A percentile compares a stretch with the other conserved stretches of the same genome.
Conservation (phyloP, 2,113 vertebrate species). For the Megaceryle maxima region DNA sequence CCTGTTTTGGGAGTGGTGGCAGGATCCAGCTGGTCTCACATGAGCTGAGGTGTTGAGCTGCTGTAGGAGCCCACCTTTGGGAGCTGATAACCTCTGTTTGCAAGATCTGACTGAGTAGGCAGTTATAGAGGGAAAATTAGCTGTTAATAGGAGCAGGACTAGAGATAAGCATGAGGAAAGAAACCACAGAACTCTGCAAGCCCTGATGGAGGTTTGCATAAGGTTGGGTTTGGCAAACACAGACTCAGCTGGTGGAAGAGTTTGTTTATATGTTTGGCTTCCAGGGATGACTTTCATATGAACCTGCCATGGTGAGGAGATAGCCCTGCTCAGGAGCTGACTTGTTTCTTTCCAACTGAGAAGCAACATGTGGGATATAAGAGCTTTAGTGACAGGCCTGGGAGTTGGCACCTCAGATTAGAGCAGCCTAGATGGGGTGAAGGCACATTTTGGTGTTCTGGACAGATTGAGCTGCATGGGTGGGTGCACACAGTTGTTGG, state of each 20-base stretch:
- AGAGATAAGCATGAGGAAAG: not conserved
- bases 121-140: not conserved
- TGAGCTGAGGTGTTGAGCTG: not conserved
- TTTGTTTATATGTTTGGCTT: not conserved
- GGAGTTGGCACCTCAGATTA: not conserved
- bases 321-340: not conserved
- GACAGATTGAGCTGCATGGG: not conserved
- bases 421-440: not conserved
- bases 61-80: accelerated
- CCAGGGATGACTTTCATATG: not conserved
- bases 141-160: not conserved
- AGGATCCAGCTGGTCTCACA: not conserved
- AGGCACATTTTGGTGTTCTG: not conserved
- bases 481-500: not conserved
- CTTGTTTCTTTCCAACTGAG: not conserved
- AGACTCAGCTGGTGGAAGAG: not conserved
- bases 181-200: not conserved
- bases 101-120: not conserved
- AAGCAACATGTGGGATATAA: not conserved
- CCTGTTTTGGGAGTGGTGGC: not conserved
- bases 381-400: not conserved
- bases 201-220: not conserved
- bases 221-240: not conserved
- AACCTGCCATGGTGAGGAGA: not conserved
- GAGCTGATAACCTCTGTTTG: not conserved